Conservation (phyloP, 2,113 vertebrate genomes). For the Gasterosteus aculeatus region DNA sequence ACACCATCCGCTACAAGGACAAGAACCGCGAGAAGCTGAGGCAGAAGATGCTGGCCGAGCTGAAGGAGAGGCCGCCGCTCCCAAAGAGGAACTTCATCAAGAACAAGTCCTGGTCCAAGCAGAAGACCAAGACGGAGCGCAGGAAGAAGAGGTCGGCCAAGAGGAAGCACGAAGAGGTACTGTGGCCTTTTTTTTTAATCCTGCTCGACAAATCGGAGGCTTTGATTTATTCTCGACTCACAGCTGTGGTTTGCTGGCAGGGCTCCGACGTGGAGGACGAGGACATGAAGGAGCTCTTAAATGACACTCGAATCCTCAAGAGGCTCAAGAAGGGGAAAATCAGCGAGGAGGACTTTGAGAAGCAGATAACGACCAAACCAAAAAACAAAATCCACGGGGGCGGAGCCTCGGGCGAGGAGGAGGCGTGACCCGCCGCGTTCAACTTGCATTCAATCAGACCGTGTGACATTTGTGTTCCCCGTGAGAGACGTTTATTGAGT, state of each 20-base stretch:
- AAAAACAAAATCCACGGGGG: conserved; percentile 20
- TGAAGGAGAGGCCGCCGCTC: conserved; percentile 49
- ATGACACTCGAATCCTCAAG: conserved; percentile 92
- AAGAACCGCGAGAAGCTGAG: conserved; percentile 91
- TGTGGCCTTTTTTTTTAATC: background rate
- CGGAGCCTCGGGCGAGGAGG: background rate
- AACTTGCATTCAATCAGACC: background rate
- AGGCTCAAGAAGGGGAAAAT: conserved; percentile 92
- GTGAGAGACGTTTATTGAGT: conserved; percentile 49
- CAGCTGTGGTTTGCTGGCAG: conserved; percentile 62
- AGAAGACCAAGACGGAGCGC: conserved; percentile 90
- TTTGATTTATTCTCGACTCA: background rate
- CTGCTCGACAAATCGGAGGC: fast-evolving
- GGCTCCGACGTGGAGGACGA: conserved; percentile 87
- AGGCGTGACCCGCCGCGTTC: background rate
- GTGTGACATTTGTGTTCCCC: background rate
- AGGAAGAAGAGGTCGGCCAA: conserved; percentile 85
- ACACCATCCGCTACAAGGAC: conserved; percentile 92
- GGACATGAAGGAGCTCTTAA: conserved; percentile 90
- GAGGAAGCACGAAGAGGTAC: conserved; percentile 87
- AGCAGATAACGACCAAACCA: conserved; percentile 75
- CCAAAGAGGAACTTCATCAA: conserved; percentile 79
- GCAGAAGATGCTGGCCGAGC: conserved; percentile 85
- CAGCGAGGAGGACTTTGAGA: conserved; percentile 91
- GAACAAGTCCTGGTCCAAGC: conserved; percentile 95